phyloP scores from a whole-genome alignment of 2,797 vertebrate genomes.

The Diplodus sargus region DNA sequence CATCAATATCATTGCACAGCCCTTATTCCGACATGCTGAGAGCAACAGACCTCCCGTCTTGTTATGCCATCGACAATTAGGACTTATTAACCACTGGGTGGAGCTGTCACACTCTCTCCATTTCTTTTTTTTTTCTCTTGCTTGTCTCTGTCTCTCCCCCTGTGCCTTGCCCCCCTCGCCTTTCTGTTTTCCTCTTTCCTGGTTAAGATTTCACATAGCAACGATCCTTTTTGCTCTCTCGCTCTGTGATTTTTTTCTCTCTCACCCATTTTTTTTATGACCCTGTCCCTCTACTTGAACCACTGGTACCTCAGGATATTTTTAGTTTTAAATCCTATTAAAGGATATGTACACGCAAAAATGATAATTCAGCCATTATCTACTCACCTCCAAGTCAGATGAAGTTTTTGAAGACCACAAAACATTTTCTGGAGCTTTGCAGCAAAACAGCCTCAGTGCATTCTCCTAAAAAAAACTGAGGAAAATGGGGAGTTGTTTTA shows the following conservation, averaged over 20 bases:
- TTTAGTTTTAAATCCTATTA: too few relatives aligned
- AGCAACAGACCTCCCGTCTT: constrained; percentile 21
- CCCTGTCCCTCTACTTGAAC: constrained; percentile 19
- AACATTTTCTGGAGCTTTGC: too few relatives aligned
- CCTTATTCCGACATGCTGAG: constrained; percentile 11
- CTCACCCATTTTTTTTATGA: constrained; percentile 19
- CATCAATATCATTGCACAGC: constrained; percentile 18
- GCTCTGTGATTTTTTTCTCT: not conserved
- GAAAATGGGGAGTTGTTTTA: too few relatives aligned
- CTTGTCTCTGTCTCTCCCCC: constrained; percentile 2
- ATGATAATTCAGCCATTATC: too few relatives aligned
- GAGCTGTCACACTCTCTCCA: constrained; percentile 80
- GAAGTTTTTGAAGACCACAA: too few relatives aligned
- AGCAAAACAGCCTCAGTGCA: too few relatives aligned
- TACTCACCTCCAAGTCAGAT: too few relatives aligned
- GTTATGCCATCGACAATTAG: constrained; percentile 27
- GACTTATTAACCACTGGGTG: constrained; percentile 80
- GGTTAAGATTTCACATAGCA: constrained; percentile 47
- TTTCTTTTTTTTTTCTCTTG: constrained; percentile 20
- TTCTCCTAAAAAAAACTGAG: too few relatives aligned
- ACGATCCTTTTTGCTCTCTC: constrained; percentile 23
- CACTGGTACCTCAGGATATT: not conserved
- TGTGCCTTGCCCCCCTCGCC: constrained; percentile 39
- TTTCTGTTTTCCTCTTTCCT: constrained; percentile 51
- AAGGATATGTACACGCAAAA: too few relatives aligned